A percentile compares a stretch with the other conserved stretches of the same genome.
phyloP scores from a whole-genome alignment of 1,140 invertebrate species.

The Protaetia brevitarsis region DNA sequence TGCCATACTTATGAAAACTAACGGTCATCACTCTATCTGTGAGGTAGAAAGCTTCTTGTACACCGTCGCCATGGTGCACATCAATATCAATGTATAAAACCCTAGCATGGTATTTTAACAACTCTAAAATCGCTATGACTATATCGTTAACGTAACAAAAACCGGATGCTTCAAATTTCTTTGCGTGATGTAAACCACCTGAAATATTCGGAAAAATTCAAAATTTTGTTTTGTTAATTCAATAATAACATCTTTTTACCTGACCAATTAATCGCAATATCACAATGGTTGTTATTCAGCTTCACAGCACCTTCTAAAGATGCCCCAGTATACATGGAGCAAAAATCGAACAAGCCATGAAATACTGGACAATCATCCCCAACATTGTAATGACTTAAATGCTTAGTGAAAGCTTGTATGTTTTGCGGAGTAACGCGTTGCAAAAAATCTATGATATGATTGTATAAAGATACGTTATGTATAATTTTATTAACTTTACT shows the following conservation, averaged over 20 bases:
- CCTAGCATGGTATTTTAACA: conserved; percentile 91
- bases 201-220: too few relatives aligned
- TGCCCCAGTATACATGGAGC: conserved; percentile 95
- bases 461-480: too few relatives aligned
- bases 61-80: conserved; percentile 99
- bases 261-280: conserved; percentile 99
- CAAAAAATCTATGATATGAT: conserved; percentile 76
- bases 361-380: conserved; percentile 99
- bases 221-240: neutral
- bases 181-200: conserved; percentile 98
- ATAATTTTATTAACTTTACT: too few relatives aligned
- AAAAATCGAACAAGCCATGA: conserved; percentile 98
- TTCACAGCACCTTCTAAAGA: conserved; percentile 95
- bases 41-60: conserved; percentile 98
- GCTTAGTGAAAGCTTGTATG: conserved; percentile 91
- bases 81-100: conserved; percentile 99
- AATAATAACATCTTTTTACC: too few relatives aligned
- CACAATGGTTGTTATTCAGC: conserved; percentile 88
- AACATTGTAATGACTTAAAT: conserved; percentile 91
- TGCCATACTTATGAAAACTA: conserved; percentile 98
- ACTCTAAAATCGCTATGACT: conserved; percentile 95
- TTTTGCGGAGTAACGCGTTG: conserved; percentile 95
- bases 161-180: conserved; percentile 96
- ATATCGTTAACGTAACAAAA: conserved; percentile 99
- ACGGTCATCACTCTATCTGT: conserved; percentile 99